Conservation (phyloP, 2,113 vertebrate genomes). For the Nansenia antarctica region DNA sequence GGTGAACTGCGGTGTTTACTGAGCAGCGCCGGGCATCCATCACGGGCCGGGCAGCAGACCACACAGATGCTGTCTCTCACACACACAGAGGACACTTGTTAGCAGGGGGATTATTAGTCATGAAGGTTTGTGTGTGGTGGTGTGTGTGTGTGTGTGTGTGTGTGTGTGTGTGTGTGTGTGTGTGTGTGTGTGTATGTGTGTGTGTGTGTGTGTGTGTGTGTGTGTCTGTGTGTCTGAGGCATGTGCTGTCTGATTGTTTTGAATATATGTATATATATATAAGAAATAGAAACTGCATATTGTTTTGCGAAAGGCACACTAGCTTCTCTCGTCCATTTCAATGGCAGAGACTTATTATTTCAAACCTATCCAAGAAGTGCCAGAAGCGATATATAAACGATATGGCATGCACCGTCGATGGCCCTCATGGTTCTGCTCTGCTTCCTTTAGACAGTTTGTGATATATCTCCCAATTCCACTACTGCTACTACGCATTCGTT, state of each 20-base stretch:
- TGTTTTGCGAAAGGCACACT: no score
- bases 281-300: no score
- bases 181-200: no score
- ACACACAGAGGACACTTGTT: neutral
- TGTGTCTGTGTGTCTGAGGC: no score
- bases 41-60: neutral
- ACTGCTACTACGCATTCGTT: neutral
- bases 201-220: no score
- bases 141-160: no score
- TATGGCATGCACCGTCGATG: neutral
- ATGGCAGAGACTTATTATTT: no score
- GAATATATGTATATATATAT: neutral
- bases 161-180: no score
- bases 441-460: neutral
- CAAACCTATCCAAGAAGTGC: no score
- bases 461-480: neutral
- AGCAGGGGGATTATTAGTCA: neutral
- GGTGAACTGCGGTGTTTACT: constrained; percentile 31
- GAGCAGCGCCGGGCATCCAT: constrained; percentile 24
- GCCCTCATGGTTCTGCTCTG: neutral
- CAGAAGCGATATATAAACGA: no score
- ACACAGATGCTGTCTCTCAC: neutral
- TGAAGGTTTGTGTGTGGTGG: neutral
- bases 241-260: neutral
- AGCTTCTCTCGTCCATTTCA: no score